These are phyloP conservation scores for Penaeus chinensis DNA, from an alignment of 1,140 invertebrate species.

Conservation along the genomic window DNA sequence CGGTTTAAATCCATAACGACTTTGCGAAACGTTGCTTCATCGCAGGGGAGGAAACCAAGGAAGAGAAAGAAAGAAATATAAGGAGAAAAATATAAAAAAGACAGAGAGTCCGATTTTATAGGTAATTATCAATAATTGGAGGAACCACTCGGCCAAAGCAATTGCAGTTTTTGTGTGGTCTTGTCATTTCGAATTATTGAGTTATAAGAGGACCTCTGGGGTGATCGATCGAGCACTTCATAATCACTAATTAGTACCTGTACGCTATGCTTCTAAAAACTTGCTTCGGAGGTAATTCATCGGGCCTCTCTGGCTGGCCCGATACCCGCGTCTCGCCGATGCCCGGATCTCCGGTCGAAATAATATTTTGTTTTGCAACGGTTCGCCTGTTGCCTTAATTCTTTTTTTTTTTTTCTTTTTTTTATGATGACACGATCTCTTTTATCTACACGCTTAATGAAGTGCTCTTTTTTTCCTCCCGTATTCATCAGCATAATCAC, in stretches of 20 bases:
- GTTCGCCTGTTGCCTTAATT: too few species aligned
- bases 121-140: slow-evolving; percentile 21
- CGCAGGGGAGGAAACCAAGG: background rate
- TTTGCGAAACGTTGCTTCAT: too few species aligned
- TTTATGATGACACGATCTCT: too few species aligned
- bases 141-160: slow-evolving; percentile 19
- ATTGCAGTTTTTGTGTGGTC: slow-evolving; percentile 11
- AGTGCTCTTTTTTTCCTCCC: too few species aligned
- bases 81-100: background rate
- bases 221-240: slow-evolving; percentile 28
- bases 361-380: too few species aligned
- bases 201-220: slow-evolving; percentile 27
- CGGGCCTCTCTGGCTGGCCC: too few species aligned
- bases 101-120: background rate
- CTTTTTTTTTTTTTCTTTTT: too few species aligned
- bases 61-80: background rate
- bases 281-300: background rate
- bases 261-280: slow-evolving; percentile 27
- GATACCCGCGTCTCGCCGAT: too few species aligned
- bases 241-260: slow-evolving; percentile 24
- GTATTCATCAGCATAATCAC: too few species aligned
- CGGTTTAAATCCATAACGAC: too few species aligned
- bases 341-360: too few species aligned
- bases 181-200: slow-evolving; percentile 38
- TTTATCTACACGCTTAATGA: too few species aligned